Percentiles rank a stretch among this genome's conserved stretches.
These are phyloP conservation scores for Nicator chloris DNA, from an alignment of 2,113 vertebrate species.

Conservation along the genomic window DNA sequence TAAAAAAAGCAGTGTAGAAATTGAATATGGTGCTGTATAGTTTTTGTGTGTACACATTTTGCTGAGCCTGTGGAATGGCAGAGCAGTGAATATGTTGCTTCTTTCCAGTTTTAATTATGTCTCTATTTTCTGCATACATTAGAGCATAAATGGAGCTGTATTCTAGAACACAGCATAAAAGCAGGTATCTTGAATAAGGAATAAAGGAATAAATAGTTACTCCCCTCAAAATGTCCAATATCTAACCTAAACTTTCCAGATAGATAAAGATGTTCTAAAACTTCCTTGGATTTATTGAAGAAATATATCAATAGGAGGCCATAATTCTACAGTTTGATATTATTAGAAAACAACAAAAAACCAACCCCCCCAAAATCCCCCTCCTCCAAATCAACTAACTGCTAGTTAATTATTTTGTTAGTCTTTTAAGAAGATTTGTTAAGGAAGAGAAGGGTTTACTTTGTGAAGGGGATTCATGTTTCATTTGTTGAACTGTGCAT, in stretches of 20 bases:
- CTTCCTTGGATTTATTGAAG: not conserved
- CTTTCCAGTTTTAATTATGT: not conserved
- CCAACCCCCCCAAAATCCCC: accelerated
- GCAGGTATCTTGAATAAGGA: not conserved
- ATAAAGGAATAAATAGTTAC: not conserved
- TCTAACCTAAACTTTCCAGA: not conserved
- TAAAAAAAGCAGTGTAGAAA: not conserved
- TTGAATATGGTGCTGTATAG: not conserved
- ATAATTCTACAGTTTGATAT: not conserved
- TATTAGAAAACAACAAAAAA: not conserved
- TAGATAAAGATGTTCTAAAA: not conserved
- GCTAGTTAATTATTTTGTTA: not conserved
- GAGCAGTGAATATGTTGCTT: not conserved
- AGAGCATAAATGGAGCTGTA: not conserved
- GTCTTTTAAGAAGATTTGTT: not conserved
- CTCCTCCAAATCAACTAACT: not conserved
- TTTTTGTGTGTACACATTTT: not conserved
- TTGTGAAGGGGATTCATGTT: not conserved
- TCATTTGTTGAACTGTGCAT: not conserved
- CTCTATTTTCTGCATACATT: not conserved
- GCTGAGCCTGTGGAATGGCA: not conserved
- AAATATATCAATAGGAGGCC: not conserved
- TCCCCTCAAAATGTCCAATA: not conserved
- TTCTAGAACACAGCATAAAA: not conserved
- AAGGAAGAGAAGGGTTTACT: not conserved